These are phyloP conservation scores for Anabas testudineus DNA, from an alignment of 2,797 vertebrate species.

Conservation along the genomic window DNA sequence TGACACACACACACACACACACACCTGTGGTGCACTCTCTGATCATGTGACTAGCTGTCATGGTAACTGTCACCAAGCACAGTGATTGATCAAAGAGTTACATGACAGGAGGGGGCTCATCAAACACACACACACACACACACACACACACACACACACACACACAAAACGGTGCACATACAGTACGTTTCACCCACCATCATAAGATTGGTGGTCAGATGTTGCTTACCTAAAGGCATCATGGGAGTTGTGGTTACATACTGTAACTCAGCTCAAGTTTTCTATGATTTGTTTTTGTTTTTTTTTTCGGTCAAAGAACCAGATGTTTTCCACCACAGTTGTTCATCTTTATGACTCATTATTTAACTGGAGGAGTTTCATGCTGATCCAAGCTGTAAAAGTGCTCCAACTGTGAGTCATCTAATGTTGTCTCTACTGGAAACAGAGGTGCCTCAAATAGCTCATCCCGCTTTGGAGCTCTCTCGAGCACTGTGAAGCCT, in stretches of 20 bases:
- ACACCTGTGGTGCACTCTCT: constrained; percentile 48
- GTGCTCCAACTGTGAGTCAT: too few relatives aligned
- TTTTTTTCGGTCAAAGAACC: background rate
- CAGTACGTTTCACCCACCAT: too few relatives aligned
- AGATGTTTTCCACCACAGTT: background rate
- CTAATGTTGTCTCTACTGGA: too few relatives aligned
- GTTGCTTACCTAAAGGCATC: background rate
- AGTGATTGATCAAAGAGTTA: constrained; percentile 64
- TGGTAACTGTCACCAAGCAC: constrained; percentile 60
- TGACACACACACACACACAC: constrained; percentile 33
- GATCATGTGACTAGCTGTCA: constrained; percentile 70
- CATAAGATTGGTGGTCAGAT: too few relatives aligned
- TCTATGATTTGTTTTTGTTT: background rate
- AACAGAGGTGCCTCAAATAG: too few relatives aligned
- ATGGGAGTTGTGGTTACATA: background rate
- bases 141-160: background rate
- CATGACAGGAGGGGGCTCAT: constrained; percentile 32
- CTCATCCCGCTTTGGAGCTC: too few relatives aligned
- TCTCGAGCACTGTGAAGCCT: too few relatives aligned
- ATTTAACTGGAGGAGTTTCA: too few relatives aligned
- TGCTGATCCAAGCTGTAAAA: too few relatives aligned
- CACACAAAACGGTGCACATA: too few relatives aligned
- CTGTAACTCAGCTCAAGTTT: background rate
- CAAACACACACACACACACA: constrained; percentile 16
- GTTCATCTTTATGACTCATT: too few relatives aligned